Percentiles rank a stretch among this genome's conserved stretches.
These are phyloP conservation scores for Hydropsyche tenuis DNA, from an alignment of 1,140 invertebrate species.

Conservation along the genomic window DNA sequence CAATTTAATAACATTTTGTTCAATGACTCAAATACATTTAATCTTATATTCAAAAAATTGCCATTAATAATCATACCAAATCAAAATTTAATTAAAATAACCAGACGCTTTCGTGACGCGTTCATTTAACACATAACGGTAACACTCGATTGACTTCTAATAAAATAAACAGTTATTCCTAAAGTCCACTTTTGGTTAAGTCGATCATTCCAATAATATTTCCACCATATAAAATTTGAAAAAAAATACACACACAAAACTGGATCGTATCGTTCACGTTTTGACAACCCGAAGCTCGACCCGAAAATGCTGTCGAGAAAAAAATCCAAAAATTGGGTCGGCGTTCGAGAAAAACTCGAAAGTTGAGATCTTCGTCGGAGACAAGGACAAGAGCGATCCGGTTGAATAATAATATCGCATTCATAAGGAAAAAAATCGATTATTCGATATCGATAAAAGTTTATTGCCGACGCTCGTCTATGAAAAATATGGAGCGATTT, in stretches of 20 bases:
- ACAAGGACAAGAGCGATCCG: no score
- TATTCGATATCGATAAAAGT: no score
- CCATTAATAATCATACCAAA: no score
- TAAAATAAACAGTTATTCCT: constrained; percentile 16
- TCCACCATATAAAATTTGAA: neutral
- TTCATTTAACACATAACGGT: constrained; percentile 15
- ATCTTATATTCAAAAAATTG: no score
- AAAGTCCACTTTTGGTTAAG: constrained; percentile 4
- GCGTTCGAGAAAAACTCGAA: neutral
- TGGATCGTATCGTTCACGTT: constrained; percentile 19
- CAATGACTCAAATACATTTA: no score
- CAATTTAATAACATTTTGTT: no score
- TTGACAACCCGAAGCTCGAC: neutral
- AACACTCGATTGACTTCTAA: constrained; percentile 5
- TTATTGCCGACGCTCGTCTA: no score
- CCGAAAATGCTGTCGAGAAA: neutral
- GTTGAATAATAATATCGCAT: no score
- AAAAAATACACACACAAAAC: neutral
- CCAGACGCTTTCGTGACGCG: neutral
- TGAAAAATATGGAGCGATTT: neutral
- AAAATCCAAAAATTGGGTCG: neutral
- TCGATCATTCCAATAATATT: neutral
- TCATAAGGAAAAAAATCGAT: no score
- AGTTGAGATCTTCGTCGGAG: neutral
- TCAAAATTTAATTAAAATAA: constrained; percentile 1